These are phyloP conservation scores for Capitulum mitella DNA, from an alignment of 2,888 invertebrate species.

Conservation along the genomic window DNA sequence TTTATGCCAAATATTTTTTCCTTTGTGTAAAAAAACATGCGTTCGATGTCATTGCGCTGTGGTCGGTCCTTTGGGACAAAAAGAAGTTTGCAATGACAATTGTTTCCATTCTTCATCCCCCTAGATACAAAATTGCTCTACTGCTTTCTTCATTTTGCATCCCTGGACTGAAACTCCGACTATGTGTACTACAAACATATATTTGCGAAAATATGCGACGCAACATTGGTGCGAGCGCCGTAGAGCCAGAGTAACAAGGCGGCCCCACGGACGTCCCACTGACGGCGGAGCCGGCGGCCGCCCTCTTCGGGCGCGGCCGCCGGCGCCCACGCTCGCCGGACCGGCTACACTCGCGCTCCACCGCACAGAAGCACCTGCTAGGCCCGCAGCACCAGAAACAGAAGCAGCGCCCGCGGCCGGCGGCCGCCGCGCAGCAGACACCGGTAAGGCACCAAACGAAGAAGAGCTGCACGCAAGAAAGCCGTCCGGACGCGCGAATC, in stretches of 20 bases:
- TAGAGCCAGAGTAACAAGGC: neutral
- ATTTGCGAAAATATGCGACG: slow-evolving; percentile 18
- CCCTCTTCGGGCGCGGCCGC: neutral
- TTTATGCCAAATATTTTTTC: no score
- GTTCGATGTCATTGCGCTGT: no score
- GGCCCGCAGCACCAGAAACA: neutral
- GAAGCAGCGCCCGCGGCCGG: neutral
- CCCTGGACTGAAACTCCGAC: neutral
- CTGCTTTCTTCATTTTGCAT: no score
- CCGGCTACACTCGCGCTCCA: neutral
- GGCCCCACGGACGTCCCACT: no score
- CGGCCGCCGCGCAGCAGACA: neutral
- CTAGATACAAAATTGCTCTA: no score
- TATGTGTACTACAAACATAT: slow-evolving; percentile 19
- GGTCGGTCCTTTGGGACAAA: no score
- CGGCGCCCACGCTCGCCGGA: neutral
- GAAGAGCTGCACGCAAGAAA: neutral
- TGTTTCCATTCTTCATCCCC: no score
- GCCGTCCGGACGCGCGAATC: neutral
- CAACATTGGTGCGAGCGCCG: neutral
- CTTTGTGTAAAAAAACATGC: no score
- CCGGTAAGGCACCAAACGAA: neutral
- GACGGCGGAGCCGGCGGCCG: no score
- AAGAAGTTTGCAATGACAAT: no score
- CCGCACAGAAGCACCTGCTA: neutral